Conservation (phyloP, 2,113 vertebrate genomes). For the Siniperca chuatsi region DNA sequence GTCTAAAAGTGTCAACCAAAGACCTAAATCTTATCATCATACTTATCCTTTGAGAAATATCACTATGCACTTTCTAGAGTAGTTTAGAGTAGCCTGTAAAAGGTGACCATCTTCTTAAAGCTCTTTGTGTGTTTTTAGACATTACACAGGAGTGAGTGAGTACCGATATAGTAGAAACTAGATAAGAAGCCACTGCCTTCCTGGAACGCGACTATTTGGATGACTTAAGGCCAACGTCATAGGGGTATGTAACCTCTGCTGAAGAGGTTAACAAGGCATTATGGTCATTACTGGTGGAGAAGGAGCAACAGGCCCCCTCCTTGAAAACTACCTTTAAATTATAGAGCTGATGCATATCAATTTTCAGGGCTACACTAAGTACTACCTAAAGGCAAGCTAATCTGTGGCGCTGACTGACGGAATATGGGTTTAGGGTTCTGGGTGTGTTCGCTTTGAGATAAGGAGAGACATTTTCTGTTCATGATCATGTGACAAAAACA, state of each 20-base stretch:
- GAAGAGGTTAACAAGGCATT: constrained; percentile 79
- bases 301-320: constrained; percentile 45
- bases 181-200: constrained; percentile 19
- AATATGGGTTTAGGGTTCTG: constrained; percentile 55
- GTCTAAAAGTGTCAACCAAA: not conserved
- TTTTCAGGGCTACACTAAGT: constrained; percentile 72
- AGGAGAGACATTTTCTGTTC: constrained; percentile 45
- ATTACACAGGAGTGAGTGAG: not conserved
- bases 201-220: constrained; percentile 16
- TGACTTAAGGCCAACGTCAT: constrained; percentile 66
- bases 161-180: not conserved
- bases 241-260: constrained; percentile 72
- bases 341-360: constrained; percentile 69
- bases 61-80: not conserved
- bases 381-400: constrained; percentile 72
- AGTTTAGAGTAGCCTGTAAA: not conserved
- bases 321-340: constrained; percentile 76
- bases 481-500: constrained; percentile 56
- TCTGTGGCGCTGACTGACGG: constrained; percentile 49
- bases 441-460: constrained; percentile 60
- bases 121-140: not conserved
- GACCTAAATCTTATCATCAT: not conserved
- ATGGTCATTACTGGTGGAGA: constrained; percentile 70
- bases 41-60: not conserved
- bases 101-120: not conserved